Evolutionary conservation across 2,888 invertebrate species (phyloP), one percentile per base, ranked within the genome.

Genomic region (Synanthedon myopaeformis): DNA sequence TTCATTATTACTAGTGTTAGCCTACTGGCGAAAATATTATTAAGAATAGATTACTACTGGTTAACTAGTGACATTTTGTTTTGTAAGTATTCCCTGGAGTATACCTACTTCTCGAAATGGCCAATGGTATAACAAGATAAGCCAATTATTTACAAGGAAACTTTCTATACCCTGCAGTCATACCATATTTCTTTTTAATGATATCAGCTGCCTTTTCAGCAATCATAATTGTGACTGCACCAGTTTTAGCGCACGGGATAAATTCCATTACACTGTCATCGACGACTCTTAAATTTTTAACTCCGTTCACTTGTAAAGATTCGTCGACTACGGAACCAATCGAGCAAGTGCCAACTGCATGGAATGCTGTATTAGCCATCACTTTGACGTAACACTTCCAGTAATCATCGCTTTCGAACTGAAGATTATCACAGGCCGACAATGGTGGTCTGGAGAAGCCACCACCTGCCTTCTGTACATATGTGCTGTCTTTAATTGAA

Each of bases 201-300:
- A 92, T 83, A 66, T 93, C 92, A 1, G 92, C 89, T 0, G 88
- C 92, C 59, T 92, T 92, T 64, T 94, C 93, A 0, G 90, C 93
- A 49, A 93, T 92, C 93, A 93, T 93, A 11, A 93, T 91, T 0
- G 89, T 87, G 0, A 93, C 91, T 0, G 92, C 93, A 66, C 93
- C 93, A 0, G 93, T 93, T 70, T 93, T 93, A 1, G 91, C 92
- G 61, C 92, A 92, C 1, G 92, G 84, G 52, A 93, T 90, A 2
- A 72, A 80, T 0, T 93, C 93, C 92, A 94, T 93, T 28, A 94
- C 90, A 19, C 92, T 92, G 1, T 92, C 92, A 67, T 93, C 93
- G 0, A 89, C 89, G 0, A 93, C 92, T 41, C 93, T 79, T 2
- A 93, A 74, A 12, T 90, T 89, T 17, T 81, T 67, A 1, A 92